Base-by-base conservation (phyloP, 2,113 vertebrate genomes). In the Apeltes quadracus region DNA sequence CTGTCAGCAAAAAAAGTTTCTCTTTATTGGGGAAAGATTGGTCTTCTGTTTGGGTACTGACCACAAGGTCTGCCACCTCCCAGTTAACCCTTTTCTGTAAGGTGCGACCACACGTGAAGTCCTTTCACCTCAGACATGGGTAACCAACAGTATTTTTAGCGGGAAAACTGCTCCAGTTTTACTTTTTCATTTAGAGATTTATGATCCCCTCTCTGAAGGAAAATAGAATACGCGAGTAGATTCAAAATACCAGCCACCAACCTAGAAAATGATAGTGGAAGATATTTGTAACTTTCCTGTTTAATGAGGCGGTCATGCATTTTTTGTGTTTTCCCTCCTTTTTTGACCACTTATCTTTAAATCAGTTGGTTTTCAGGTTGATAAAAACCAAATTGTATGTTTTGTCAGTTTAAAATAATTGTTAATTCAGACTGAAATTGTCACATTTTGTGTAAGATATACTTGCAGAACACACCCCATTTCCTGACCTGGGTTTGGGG, bases 101-200 rank as follows among this genome's bases (percentile, higher is more conserved):
- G 88, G 82, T 88, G 76, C 91, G 93, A 94, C 94, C 94, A 94
- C 94, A 94, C 92, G 89, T 88, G 88, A 84, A 87, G 91, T 87
- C 90, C 87, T 90, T 88, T 89, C 76, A 92, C 88, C 87, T 81
- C 79, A 73, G 63, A 82, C 61, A 84, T 73, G 67, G 79, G 66
- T 90, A 90, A 87, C 89, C 79, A 3, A 69, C 75, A 73, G 82
- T 92, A 93, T 92, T 93, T 94, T 93, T 91, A 87, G 91, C 85
- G 73, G 43, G 69, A 85, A 88, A 77, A 66, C 73, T 88, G 75
- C 53, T 79, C 78, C 57, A 65, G 67, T 81, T 74, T 61, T 53
- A 84, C 65, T 84, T 91, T n/a, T 90, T 90, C 80, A 69, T 69
- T 36, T 39, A 46, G 36, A 90, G 91, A 94, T 94, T 94, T 93